Conservation (phyloP, 2,113 vertebrate species). For the Struthio camelus region DNA sequence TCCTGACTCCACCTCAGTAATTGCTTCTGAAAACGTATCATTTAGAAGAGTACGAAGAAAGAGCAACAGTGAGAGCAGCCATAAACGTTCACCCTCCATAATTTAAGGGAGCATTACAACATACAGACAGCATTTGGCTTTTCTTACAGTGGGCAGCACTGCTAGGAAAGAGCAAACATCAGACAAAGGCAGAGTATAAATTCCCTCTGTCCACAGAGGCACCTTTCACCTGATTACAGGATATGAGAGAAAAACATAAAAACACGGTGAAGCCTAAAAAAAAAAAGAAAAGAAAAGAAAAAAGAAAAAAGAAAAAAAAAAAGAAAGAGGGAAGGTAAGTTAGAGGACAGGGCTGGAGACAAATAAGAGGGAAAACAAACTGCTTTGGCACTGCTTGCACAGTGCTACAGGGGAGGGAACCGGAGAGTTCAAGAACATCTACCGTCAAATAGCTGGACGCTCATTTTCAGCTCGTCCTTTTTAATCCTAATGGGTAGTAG, state of each 20-base stretch:
- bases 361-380: neutral
- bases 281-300: neutral
- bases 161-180: slow-evolving; percentile 35
- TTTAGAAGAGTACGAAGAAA: slow-evolving; percentile 60
- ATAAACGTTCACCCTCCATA: neutral
- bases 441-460: neutral
- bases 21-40: slow-evolving; percentile 54
- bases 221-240: slow-evolving; percentile 49
- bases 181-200: slow-evolving; percentile 48
- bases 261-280: neutral
- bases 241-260: slow-evolving; percentile 50
- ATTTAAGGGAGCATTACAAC: slow-evolving; percentile 53
- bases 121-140: slow-evolving; percentile 36
- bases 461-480: neutral
- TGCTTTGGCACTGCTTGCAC: neutral
- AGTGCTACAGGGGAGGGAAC: neutral
- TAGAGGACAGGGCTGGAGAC: neutral
- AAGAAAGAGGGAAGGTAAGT: neutral
- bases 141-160: slow-evolving; percentile 34
- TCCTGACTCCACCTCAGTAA: slow-evolving; percentile 45
- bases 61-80: slow-evolving; percentile 10
- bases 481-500: neutral
- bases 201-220: slow-evolving; percentile 9
- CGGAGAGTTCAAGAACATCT: neutral
- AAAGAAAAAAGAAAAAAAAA: neutral